Evolutionary conservation across 1,140 invertebrate species (phyloP).

Genomic region (Ylistrum balloti): DNA sequence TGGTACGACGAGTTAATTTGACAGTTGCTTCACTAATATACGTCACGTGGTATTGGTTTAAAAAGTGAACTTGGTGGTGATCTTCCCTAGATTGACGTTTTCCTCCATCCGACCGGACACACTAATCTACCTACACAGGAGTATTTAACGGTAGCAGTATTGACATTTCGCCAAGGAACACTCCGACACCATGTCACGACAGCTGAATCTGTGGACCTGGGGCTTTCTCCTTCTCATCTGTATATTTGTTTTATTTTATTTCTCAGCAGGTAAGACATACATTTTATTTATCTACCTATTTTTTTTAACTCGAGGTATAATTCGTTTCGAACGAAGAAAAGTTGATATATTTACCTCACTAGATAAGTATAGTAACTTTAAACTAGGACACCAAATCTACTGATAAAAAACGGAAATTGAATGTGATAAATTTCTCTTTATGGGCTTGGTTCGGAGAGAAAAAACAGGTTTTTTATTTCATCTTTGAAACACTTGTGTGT

Average conservation of each 20-base stretch:
- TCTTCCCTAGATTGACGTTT: background rate
- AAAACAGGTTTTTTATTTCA: conserved; percentile 14
- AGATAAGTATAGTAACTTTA: background rate
- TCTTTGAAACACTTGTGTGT: background rate
- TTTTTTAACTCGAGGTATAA: background rate
- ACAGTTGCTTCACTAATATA: conserved; percentile 39
- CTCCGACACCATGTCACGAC: background rate
- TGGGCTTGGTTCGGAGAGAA: conserved; percentile 1
- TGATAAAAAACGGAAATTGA: conserved; percentile 25
- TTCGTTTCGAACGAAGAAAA: background rate
- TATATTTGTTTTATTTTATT: background rate
- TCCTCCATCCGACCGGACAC: background rate
- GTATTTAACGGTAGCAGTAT: background rate
- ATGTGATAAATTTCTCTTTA: conserved; percentile 21
- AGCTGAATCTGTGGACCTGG: background rate
- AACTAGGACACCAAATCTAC: background rate
- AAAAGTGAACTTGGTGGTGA: background rate
- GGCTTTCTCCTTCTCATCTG: background rate
- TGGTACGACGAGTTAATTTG: conserved; percentile 33
- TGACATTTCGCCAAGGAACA: background rate
- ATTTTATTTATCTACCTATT: background rate
- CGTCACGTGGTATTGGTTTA: background rate
- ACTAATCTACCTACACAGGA: background rate
- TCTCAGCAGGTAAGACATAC: background rate
- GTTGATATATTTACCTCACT: background rate